Percentiles rank a stretch among this genome's conserved stretches.
Conservation (phyloP, 2,113 vertebrate genomes). For the Chiloscyllium plagiosum region DNA sequence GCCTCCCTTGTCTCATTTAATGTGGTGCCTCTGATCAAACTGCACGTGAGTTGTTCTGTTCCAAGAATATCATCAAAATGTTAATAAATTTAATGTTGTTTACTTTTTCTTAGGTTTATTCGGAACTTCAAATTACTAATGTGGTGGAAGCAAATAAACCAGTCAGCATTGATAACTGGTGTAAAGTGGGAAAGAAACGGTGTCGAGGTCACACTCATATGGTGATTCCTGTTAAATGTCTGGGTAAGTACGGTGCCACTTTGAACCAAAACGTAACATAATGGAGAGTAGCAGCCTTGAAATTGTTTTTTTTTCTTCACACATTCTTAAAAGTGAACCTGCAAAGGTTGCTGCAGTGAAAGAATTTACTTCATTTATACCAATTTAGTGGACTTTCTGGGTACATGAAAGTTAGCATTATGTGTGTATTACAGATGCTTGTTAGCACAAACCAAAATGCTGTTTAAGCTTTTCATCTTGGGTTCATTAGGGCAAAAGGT, state of each 20-base stretch:
- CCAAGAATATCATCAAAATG: background rate
- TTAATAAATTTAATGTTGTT: background rate
- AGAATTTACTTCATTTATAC: background rate
- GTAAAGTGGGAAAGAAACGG: conserved; percentile 80
- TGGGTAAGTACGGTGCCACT: conserved; percentile 65
- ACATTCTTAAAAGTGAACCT: background rate
- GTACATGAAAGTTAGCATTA: background rate
- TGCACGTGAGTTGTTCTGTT: background rate
- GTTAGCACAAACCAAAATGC: no score
- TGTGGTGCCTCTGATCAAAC: background rate
- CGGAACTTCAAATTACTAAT: conserved; percentile 90
- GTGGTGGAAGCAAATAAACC: conserved; percentile 89
- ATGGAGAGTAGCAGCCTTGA: background rate
- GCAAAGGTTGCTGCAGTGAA: background rate
- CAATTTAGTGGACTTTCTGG: no score
- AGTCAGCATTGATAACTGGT: conserved; percentile 86
- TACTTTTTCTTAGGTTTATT: conserved; percentile 72
- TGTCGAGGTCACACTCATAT: conserved; percentile 80
- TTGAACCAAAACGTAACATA: background rate
- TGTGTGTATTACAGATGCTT: background rate
- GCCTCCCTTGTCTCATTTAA: background rate
- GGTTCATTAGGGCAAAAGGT: no score
- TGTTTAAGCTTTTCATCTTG: no score
- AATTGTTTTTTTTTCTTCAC: background rate
- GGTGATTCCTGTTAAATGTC: conserved; percentile 88